Percentiles rank a stretch among this genome's conserved stretches.
phyloP scores from a whole-genome alignment of 2,113 vertebrate genomes.

The Phocoena phocoena region DNA sequence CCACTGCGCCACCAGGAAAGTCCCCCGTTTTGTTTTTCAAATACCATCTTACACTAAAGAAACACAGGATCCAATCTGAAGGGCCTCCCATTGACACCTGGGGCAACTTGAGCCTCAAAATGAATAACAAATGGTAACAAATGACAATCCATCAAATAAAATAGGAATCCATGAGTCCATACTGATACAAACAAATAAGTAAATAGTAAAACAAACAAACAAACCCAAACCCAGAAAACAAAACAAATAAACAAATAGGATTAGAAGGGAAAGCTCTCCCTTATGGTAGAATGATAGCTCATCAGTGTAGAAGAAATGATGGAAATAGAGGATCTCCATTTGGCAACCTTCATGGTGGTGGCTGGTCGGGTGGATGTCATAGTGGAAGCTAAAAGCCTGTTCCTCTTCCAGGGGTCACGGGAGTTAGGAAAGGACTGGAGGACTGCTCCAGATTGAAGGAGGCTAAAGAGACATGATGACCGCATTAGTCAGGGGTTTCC shows the following conservation, averaged over 20 bases:
- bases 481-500: too few relatives aligned
- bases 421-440: neutral
- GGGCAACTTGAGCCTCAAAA: neutral
- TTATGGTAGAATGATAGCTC: neutral
- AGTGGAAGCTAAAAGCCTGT: neutral
- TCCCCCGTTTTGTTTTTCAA: neutral
- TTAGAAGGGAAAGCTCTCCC: neutral
- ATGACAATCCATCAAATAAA: neutral
- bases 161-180: neutral
- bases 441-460: too few relatives aligned
- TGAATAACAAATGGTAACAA: neutral
- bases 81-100: neutral
- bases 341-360: neutral
- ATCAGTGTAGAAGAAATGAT: neutral
- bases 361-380: neutral
- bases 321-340: neutral
- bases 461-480: too few relatives aligned
- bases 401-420: neutral
- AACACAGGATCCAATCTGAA: neutral
- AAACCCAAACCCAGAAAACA: too few relatives aligned
- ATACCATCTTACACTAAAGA: neutral
- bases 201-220: neutral
- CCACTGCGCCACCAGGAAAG: too few relatives aligned
- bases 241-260: neutral
- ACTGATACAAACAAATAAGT: neutral